A percentile compares a stretch with the other conserved stretches of the same genome.
Evolutionary conservation across 2,797 vertebrate species (phyloP).

Genomic region (Tapera naevia): DNA sequence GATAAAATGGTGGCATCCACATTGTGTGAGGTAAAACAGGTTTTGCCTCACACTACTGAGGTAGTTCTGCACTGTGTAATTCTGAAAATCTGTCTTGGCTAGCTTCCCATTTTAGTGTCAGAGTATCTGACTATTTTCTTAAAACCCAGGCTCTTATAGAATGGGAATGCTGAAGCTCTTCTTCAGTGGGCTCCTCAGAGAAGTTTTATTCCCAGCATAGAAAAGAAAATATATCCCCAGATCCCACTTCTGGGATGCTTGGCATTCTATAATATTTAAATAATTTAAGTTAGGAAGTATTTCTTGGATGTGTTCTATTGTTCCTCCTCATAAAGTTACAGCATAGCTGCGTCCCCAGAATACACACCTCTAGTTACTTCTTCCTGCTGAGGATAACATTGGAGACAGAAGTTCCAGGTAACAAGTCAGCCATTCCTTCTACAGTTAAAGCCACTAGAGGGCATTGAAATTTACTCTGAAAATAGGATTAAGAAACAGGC

Average conservation of each 20-base stretch:
- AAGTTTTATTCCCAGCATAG: neutral
- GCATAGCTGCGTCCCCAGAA: neutral
- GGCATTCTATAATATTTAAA: neutral
- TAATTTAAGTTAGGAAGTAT: neutral
- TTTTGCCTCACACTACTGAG: neutral
- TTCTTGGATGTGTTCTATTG: neutral
- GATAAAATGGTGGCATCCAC: neutral
- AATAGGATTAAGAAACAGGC: neutral
- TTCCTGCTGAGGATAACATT: neutral
- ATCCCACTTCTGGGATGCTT: neutral
- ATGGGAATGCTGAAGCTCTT: neutral
- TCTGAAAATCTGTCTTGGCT: neutral
- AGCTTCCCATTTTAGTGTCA: neutral
- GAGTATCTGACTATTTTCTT: neutral
- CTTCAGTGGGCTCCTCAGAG: neutral
- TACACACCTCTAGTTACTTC: neutral
- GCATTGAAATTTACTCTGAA: neutral
- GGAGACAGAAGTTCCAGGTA: accelerated
- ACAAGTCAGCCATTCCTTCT: neutral
- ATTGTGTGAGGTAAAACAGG: neutral
- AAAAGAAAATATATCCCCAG: neutral
- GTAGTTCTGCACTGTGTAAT: neutral
- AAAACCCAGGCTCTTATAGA: neutral
- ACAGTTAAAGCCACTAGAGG: conserved; percentile 3
- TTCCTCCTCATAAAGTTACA: neutral